Base-by-base conservation (phyloP, 2,888 invertebrate genomes). In the Diarsia brunnea region DNA sequence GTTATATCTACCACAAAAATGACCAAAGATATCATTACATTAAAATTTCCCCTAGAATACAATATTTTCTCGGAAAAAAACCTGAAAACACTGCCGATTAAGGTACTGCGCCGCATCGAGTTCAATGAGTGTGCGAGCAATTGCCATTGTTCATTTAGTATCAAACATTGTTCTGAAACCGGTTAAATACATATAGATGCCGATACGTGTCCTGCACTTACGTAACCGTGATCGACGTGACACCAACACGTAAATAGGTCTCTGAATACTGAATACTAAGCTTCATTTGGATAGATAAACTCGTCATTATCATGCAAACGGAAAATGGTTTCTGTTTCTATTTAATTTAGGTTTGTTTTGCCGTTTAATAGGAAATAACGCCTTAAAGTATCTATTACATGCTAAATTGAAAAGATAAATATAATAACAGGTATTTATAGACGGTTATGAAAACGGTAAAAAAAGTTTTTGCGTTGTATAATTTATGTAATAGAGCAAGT, bases 131-230 rank as follows among this genome's bases (percentile, higher is more conserved):
- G 82, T 63, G 73, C 73, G 58, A 80, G 70, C 61, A 49, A 12
- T 53, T 60, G 65, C 71, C 81, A 81, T 86, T 86, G 86, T 85
- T 77, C 75, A 55, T 55, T 60, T 64, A 58, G 75, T 60, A 75
- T 63, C 73, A 67, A 60, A 82, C 69, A 76, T 77, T 71, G 66
- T 81, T 73, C 71, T 65, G 71, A 69, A 85, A 83, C 86, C 75
- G 69, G 84, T 82, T 79, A 70, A 66, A 69, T 81, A 58, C 16
- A 47, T 14, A 55, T 16, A 16, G 27, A 38, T 63, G 70, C 61
- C 75, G 71, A 74, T 74, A 81, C 66, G 69, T 73, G 64, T 82
- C 82, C 85, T 81, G 66, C 55, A 53, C 38, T 84, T 85, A 78
- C 77, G 74, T 84, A 78, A 84, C 67, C 55, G 21, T 69, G 58